Conservation (phyloP, 2,888 invertebrate genomes). For the Eurytoma californica region DNA sequence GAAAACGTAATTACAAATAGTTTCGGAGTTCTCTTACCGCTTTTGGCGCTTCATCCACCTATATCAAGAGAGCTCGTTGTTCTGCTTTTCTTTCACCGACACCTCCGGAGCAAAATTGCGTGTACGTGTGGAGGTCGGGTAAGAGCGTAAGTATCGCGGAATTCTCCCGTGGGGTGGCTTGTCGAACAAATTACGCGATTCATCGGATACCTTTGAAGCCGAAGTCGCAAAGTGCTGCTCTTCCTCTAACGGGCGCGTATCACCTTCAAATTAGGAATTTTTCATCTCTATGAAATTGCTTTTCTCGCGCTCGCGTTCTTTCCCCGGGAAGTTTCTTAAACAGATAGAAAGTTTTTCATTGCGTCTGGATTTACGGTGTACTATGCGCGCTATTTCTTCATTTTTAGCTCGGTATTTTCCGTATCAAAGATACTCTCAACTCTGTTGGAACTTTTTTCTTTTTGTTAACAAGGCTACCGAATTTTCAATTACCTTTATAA, state of each 20-base stretch:
- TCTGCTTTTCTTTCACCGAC: too few species aligned
- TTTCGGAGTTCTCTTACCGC: conserved; percentile 58
- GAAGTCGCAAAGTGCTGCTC: conserved; percentile 1
- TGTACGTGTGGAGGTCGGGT: neutral
- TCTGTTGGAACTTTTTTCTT: too few species aligned
- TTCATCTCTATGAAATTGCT: conserved; percentile 5
- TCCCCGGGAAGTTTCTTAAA: neutral
- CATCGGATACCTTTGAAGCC: conserved; percentile 11
- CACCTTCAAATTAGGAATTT: neutral
- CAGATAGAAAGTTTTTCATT: too few species aligned
- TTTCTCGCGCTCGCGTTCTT: neutral
- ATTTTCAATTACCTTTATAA: too few species aligned
- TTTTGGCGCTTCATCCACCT: neutral
- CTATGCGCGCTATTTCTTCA: neutral
- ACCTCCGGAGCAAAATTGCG: neutral
- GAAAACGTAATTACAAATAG: conserved; percentile 65
- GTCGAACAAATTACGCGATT: conserved; percentile 25
- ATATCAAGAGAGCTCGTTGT: too few species aligned
- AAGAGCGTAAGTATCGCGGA: conserved; percentile 21
- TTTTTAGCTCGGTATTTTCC: neutral
- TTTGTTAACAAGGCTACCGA: too few species aligned
- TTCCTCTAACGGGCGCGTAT: neutral
- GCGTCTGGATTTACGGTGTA: neutral
- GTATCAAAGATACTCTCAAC: too few species aligned
- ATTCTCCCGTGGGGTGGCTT: neutral